A percentile compares a stretch with the other conserved stretches of the same genome.
phyloP scores from a whole-genome alignment of 2,113 vertebrate species.

The Polyodon spathula region DNA sequence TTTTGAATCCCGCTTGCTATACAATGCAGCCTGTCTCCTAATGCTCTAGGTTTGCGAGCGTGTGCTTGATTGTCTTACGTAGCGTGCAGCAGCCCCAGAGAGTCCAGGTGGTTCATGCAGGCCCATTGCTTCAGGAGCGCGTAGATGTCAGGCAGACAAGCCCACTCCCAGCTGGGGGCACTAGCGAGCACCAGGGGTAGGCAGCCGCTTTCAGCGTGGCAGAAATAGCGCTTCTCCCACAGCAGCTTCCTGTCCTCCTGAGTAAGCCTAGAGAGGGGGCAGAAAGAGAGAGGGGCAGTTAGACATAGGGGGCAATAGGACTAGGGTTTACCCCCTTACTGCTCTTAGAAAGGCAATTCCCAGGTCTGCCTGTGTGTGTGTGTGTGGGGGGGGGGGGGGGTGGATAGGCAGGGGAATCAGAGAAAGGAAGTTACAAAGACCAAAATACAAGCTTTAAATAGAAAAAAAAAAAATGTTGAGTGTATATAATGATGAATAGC shows the following conservation, averaged over 20 bases:
- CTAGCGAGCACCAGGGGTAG: constrained; percentile 87
- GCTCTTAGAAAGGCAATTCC: too few species aligned
- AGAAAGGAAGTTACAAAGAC: background rate
- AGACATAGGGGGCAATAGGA: too few species aligned
- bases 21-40: too few species aligned
- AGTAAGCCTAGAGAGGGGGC: constrained; percentile 59
- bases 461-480: too few species aligned
- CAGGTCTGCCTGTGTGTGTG: constrained; percentile 65
- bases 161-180: constrained; percentile 94
- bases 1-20: too few species aligned
- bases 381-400: background rate
- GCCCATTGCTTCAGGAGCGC: constrained; percentile 84
- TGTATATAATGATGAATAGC: too few species aligned
- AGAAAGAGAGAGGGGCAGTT: background rate
- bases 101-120: constrained; percentile 80
- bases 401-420: background rate
- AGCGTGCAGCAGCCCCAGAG: constrained; percentile 84
- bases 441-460: background rate
- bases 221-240: constrained; percentile 89
- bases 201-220: constrained; percentile 63
- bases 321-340: too few species aligned
- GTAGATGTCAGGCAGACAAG: constrained; percentile 87
- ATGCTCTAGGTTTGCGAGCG: too few species aligned
- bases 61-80: too few species aligned
- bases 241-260: constrained; percentile 67